Evolutionary conservation across 1,140 invertebrate species (phyloP), one percentile per base, ranked within the genome.

Genomic region (Conopomorpha cramerella): DNA sequence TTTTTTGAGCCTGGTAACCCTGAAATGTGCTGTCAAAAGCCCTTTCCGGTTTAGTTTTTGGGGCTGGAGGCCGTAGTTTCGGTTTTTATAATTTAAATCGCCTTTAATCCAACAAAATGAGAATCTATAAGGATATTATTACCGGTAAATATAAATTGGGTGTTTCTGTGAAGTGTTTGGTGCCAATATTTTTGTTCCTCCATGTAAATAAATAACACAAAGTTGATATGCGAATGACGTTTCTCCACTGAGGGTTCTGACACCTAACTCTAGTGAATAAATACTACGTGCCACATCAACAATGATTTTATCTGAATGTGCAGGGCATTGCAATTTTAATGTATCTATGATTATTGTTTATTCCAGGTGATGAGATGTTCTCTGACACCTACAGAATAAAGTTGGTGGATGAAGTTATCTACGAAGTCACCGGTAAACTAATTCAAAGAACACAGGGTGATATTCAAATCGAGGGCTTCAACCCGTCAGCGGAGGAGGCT

Each of bases 351-450:
- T n/a, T n/a, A n/a, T 43, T 38, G 16, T 43, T 19, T n/a, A 23
- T 74, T 73, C 66, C 80, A 92, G 93, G 93, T 53, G 95, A 98
- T 77, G 96, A 98, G 80, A 94, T 98, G 89, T 96, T 96, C 81
- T 95, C 95, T 23, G 96, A 98, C 78, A 91, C 92, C n/a, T 96
- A 94, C 71, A 96, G 91, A 80, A 87, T 96, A 40, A 95, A 96
- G 68, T 74, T 97, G 31, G 82, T 98, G 8, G 93, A 97, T 65
- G 91, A 95, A 68, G 92, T 95, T 16, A 63, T 98, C 25, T 98
- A 96, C 56, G 95, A 98, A 86, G 95, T 98, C 17, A 90, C 92
- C 64, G 95, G 94, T 52, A 94, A 85, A 85, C 73, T 92, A 27
- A 81, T 95, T 17, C 81, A 80, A 26, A 85, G 94, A 48, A 84